phyloP scores from a whole-genome alignment of 2,113 vertebrate genomes.

The Ctenomys sociabilis region DNA sequence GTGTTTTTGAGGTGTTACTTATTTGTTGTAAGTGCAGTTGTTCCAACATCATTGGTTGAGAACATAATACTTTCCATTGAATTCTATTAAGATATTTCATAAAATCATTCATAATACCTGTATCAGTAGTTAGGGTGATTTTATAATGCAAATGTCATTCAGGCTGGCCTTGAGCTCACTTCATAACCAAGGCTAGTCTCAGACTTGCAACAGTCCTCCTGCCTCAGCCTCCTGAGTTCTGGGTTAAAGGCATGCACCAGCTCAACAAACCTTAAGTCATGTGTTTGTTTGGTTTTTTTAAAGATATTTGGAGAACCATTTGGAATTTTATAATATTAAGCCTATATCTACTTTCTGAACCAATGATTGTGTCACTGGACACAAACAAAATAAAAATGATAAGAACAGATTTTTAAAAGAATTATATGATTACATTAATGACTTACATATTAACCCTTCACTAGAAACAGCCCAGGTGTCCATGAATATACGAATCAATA shows the following conservation, averaged over 20 bases:
- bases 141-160: no score
- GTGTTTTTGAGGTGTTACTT: no score
- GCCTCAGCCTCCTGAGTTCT: no score
- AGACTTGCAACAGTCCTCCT: no score
- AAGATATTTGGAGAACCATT: not conserved
- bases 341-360: not conserved
- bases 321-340: not conserved
- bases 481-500: not conserved
- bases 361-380: not conserved
- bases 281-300: not conserved
- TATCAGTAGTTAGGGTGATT: not conserved
- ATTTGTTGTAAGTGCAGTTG: not conserved
- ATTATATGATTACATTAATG: not conserved
- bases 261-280: no score
- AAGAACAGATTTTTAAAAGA: not conserved
- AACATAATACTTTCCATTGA: no score
- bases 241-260: no score
- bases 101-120: not conserved
- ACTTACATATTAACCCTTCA: not conserved
- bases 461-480: not conserved
- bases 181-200: no score
- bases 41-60: not conserved
- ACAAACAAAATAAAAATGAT: not conserved
- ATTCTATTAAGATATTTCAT: not conserved
- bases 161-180: no score